Conservation (phyloP, 2,888 invertebrate species). For the Stenichneumon culpator region DNA sequence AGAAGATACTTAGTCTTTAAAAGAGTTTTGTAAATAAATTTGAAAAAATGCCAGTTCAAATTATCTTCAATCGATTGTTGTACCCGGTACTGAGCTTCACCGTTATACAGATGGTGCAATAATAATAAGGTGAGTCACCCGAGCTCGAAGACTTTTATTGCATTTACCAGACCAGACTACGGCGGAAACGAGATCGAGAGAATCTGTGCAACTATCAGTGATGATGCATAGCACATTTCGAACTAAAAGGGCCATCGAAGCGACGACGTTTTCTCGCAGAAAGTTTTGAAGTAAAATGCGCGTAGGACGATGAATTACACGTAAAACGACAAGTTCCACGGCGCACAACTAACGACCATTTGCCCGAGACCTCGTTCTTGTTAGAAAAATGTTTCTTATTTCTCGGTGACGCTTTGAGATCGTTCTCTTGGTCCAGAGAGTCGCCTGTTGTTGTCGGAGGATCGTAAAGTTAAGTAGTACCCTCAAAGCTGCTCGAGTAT, state of each 20-base stretch:
- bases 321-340: conserved; percentile 22
- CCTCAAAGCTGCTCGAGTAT: conserved; percentile 67
- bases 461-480: conserved; percentile 79
- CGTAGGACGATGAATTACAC: conserved; percentile 29
- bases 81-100: neutral
- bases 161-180: neutral
- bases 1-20: neutral
- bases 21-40: neutral
- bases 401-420: conserved; percentile 54
- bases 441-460: conserved; percentile 54
- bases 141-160: neutral
- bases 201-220: conserved; percentile 13
- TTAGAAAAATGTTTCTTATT: conserved; percentile 68
- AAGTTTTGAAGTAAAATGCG: conserved; percentile 37
- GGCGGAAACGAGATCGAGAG: conserved; percentile 35
- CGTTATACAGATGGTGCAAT: neutral
- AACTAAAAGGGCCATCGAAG: conserved; percentile 10
- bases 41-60: neutral
- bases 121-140: conserved; percentile 10
- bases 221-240: neutral
- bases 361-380: conserved; percentile 69
- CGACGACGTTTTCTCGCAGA: conserved; percentile 36
- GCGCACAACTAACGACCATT: conserved; percentile 53
- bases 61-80: neutral
- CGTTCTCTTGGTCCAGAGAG: conserved; percentile 43